Base-by-base conservation (phyloP, 2,888 invertebrate species). In the Smittia aterrima region DNA sequence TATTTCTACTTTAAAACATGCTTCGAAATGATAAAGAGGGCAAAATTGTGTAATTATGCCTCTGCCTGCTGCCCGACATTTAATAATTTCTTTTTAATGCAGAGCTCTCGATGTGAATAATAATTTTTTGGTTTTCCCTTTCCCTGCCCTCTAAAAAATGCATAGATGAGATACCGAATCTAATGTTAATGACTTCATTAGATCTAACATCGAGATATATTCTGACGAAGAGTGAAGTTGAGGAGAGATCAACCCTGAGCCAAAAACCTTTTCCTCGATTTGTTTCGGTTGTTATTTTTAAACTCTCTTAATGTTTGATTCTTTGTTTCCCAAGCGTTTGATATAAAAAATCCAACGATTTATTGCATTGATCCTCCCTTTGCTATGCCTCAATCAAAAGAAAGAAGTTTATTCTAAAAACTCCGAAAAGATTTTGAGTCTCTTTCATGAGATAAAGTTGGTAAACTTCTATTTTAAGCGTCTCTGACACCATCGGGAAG, bases 131-230 rank as follows among this genome's bases (percentile, higher is more conserved):
- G n/a, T n/a, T n/a, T n/a, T n/a, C 13, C 3, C 47, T 47, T 47
- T n/a, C 11, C 13, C 11, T 32, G 67, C n/a, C n/a, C n/a, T n/a
- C n/a, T n/a, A n/a, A n/a, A n/a, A n/a, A n/a, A n/a, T n/a, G n/a
- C n/a, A n/a, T n/a, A n/a, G n/a, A 67, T 67, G 41, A 32, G 66
- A 66, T 22, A 24, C 22, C 41, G 20, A 13, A 24, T 22, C 22
- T n/a, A 24, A 68, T 41, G 38, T 68, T 66, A 68, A 68, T 68
- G 68, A 24, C 68, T 68, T 38, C 25, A 66, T 66, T 66, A 13
- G 58, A 58, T 22, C 18, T 7, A 66, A 66, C n/a, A 66, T 66
- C 38, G 20, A 38, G 66, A 66, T 40, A 47, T 9, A 47, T 16
- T n/a, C n/a, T n/a, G 11, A 47, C 16, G 2, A 13, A 38, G 38